Evolutionary conservation across 1,140 invertebrate species (phyloP).

Genomic region (Hypsibius dujardini): DNA sequence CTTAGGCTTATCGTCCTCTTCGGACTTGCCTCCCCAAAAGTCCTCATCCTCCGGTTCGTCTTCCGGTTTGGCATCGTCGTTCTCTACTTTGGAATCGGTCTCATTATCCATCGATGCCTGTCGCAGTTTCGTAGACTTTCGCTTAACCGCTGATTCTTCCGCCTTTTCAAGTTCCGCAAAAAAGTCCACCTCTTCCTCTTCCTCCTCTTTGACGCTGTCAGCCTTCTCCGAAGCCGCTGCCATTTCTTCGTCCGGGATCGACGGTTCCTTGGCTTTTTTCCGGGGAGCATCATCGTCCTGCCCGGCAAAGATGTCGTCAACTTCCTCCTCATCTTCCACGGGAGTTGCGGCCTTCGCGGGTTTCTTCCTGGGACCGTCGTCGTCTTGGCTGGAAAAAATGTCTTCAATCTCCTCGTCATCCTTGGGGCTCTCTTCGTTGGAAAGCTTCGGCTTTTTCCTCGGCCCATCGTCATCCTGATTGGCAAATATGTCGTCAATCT

Average conservation of each 20-base stretch:
- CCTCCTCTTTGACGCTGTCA: constrained; percentile 29
- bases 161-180: constrained; percentile 19
- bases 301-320: constrained; percentile 2
- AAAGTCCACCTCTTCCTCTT: constrained; percentile 21
- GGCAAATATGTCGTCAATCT: constrained; percentile 28
- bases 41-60: background rate
- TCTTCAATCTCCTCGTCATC: constrained; percentile 24
- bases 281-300: constrained; percentile 8
- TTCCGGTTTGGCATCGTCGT: background rate
- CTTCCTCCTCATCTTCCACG: constrained; percentile 2
- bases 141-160: constrained; percentile 20
- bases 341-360: background rate
- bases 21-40: background rate
- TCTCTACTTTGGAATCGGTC: background rate
- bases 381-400: background rate
- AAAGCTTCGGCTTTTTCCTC: constrained; percentile 22
- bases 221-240: constrained; percentile 27
- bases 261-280: constrained; percentile 21
- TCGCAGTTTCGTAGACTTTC: constrained; percentile 26
- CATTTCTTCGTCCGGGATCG: background rate
- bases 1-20: background rate
- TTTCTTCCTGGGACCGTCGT: background rate
- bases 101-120: constrained; percentile 22
- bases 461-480: constrained; percentile 20
- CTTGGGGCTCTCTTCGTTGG: constrained; percentile 26